These are phyloP conservation scores for Steinernema hermaphroditum DNA, from an alignment of 2,888 invertebrate species.

Conservation along the genomic window DNA sequence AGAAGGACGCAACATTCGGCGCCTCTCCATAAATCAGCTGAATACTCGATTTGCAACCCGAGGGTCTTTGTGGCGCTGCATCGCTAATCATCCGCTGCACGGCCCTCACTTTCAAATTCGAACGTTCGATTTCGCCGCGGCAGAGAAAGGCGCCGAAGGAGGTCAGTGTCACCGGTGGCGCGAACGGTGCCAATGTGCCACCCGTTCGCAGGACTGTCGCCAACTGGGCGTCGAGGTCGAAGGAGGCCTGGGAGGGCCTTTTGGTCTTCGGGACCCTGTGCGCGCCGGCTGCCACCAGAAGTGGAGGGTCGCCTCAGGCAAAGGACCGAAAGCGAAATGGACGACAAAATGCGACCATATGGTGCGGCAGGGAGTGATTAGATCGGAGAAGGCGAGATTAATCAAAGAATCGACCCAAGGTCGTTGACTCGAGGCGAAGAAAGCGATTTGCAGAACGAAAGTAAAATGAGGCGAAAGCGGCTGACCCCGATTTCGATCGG, in stretches of 20 bases:
- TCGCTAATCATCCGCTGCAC: constrained; percentile 3
- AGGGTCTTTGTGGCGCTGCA: constrained; percentile 19
- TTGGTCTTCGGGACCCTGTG: too few species aligned
- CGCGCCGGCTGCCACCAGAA: too few species aligned
- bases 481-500: constrained; percentile 16
- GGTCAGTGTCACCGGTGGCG: constrained; percentile 23
- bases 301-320: background rate
- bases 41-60: constrained; percentile 21
- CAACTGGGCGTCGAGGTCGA: background rate
- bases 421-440: constrained; percentile 4
- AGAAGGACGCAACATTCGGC: background rate
- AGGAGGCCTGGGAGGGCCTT: too few species aligned
- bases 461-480: constrained; percentile 30
- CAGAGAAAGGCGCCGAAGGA: constrained; percentile 11
- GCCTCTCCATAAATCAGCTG: constrained; percentile 16
- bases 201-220: constrained; percentile 14
- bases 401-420: constrained; percentile 29
- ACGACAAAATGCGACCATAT: constrained; percentile 25
- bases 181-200: constrained; percentile 31
- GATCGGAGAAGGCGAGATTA: constrained; percentile 9
- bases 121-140: constrained; percentile 12
- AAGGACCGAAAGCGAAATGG: constrained; percentile 1
- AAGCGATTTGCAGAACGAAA: constrained; percentile 25
- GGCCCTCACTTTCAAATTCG: constrained; percentile 26
- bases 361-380: constrained; percentile 11